Base-by-base conservation (phyloP, 1,140 invertebrate species). In the Riptortus pedestris region DNA sequence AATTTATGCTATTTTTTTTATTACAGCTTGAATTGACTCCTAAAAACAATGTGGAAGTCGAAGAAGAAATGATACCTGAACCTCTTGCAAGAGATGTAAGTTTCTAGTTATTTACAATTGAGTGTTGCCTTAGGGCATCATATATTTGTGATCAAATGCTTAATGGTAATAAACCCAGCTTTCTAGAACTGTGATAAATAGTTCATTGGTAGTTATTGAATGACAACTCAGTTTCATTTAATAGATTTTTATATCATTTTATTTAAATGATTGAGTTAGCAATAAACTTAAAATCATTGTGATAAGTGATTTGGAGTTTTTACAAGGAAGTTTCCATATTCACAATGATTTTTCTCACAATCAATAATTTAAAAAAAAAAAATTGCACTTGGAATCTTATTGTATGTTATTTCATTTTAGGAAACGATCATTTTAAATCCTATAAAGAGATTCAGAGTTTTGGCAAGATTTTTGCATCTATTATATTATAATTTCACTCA, bases 21-120 rank as follows among this genome's bases (percentile, higher is more conserved):
- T 16, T 48, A 11, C 24, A 55, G 51, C 51, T 55, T 27, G 51
- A 55, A 22, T 14, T 55, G 16, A 55, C 3, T 55, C 1, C 20
- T 1, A 26, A 22, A 9, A 14, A 55, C 20, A 26, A 55, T 5
- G 24, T 9, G 9, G 4, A 22, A 24, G 18, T 16, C 3, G 2
- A 22, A 18, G 22, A 26, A 18, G 51, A 55, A 27, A 12, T 14
- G 16, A 14, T 24, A 55, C 51, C 51, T 26, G 18, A 55, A 14
- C 51, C 51, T 55, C 24, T 55, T 16, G 51, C 24, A 2, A 55
- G 26, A 24, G 26, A 55, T 55, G 51, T 55, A 55, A 55, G 51
- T 18, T 4, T 48, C 18, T 48, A 11, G 18, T 20, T 38, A 38
- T 38, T 38, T 9, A 9, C 33, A 38, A 9, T 38, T 38, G 16